These are phyloP conservation scores for Semaprochilodus insignis DNA, from an alignment of 2,797 vertebrate genomes.

Conservation along the genomic window DNA sequence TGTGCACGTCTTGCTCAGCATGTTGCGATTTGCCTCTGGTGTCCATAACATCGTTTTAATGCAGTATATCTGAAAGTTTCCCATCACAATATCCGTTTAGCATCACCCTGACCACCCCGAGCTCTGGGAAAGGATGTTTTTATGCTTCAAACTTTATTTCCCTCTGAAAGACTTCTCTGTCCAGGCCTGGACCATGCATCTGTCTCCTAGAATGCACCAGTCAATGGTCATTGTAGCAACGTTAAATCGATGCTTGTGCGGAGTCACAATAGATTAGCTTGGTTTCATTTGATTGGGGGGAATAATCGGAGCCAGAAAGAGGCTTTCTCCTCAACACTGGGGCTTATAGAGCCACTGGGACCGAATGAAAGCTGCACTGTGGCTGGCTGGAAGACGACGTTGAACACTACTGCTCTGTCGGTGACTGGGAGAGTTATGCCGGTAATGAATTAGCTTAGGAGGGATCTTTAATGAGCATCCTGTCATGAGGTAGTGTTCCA, in stretches of 20 bases:
- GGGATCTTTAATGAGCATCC: background rate
- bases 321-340: background rate
- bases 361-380: background rate
- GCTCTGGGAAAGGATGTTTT: background rate
- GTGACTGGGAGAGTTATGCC: background rate
- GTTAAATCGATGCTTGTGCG: background rate
- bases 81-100: background rate
- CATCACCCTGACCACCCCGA: background rate
- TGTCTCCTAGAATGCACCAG: background rate
- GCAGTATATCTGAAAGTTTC: background rate
- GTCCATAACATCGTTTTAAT: background rate
- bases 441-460: background rate
- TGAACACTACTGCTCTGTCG: slow-evolving; percentile 4
- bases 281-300: slow-evolving; percentile 1
- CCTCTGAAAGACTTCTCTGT: background rate
- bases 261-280: slow-evolving; percentile 5
- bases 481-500: background rate
- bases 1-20: background rate
- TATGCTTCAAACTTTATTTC: background rate
- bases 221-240: background rate
- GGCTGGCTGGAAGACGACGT: background rate
- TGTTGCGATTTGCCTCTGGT: slow-evolving; percentile 4
- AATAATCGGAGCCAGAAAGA: background rate
- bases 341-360: background rate
- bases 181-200: background rate